These are phyloP conservation scores for Hydropotes inermis DNA, from an alignment of 2,113 vertebrate species.

Conservation along the genomic window DNA sequence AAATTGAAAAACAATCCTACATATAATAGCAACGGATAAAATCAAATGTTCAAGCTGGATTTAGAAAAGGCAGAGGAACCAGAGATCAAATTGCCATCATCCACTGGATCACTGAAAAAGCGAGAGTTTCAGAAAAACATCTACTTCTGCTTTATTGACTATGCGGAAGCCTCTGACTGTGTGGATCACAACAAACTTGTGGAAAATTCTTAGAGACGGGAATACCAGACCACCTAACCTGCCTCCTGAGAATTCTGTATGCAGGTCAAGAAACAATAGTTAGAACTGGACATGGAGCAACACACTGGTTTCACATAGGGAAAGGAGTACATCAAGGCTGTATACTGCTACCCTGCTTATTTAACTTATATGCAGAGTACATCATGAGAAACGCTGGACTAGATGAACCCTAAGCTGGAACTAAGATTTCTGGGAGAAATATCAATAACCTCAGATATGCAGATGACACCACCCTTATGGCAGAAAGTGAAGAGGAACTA, in stretches of 20 bases:
- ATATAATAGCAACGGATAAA: not conserved
- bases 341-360: not conserved
- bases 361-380: not conserved
- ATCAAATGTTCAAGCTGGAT: not conserved
- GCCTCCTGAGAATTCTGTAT: not conserved
- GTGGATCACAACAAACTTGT: not conserved
- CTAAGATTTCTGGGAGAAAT: not conserved
- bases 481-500: not conserved
- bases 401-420: not conserved
- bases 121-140: not conserved
- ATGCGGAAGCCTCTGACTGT: not conserved
- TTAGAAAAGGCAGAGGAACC: not conserved
- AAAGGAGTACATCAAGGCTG: not conserved
- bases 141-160: not conserved
- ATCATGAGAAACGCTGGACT: not conserved
- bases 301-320: not conserved
- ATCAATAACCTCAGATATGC: not conserved
- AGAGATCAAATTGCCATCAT: not conserved
- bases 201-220: not conserved
- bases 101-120: not conserved
- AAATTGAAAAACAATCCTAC: conserved; percentile 23
- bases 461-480: not conserved
- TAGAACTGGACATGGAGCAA: not conserved
- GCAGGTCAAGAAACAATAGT: not conserved
- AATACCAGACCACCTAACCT: not conserved